Evolutionary conservation across 2,113 vertebrate species (phyloP), one percentile per base, ranked within the genome.

Genomic region (Gymnarchus niloticus): DNA sequence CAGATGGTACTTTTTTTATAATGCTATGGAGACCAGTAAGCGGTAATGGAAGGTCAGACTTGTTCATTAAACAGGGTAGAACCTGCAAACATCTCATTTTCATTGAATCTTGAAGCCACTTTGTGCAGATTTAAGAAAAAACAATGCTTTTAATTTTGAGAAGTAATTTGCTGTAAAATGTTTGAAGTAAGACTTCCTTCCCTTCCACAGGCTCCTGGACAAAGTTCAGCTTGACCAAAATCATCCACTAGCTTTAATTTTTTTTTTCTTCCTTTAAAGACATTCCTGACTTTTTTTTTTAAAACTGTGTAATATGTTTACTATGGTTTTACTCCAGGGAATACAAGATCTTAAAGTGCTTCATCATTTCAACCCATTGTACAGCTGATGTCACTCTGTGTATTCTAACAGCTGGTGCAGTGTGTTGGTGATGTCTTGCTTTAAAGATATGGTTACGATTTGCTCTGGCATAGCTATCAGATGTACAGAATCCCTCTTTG

Each of bases 171-270:
- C 23, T 1, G 4, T 81, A 14, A 81, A 52, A 48, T n/a, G 57
- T n/a, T 61, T 61, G 57, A 73, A 73, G 21, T 81, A 54, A 81
- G 28, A 56, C 82, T 59, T 46, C 8, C 23, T 95, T 78, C 9
- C 76, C 95, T 93, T 96, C 96, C 94, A 91, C 95, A 99, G 98
- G 97, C 97, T 93, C 96, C 97, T 87, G 97, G 97, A 95, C 94
- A 96, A 94, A 98, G 96, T 95, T 97, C 96, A 93, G 96, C 96
- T 96, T 99, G 97, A 99, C 96, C 94, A 91, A 95, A 96, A 95
- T 94, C 94, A 94, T 93, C 93, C 94, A 91, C 92, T 92, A 96
- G 23, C 21, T 77, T 76, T 69, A 41, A 19, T 1, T 76, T 44
- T 77, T 77, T 77, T 46, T 46, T 14, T 77, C 44, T 77, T 95